Evolutionary conservation across 2,888 invertebrate species (phyloP).

Genomic region (Acutogordius australiensis): DNA sequence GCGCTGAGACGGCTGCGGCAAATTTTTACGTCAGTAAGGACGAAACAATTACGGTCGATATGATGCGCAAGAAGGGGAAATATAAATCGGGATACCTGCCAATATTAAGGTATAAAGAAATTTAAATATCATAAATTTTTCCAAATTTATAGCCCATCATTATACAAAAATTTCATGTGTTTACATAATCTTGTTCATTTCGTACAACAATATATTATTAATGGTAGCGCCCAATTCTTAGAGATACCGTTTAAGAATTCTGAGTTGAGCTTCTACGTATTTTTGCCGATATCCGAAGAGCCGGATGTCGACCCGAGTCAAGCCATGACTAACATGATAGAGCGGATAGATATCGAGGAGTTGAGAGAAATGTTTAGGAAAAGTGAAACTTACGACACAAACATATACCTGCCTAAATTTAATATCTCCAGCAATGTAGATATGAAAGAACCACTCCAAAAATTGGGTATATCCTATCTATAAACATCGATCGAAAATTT

Average conservation of each 20-base stretch:
- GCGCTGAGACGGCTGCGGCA: neutral
- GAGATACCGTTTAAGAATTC: neutral
- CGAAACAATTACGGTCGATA: neutral
- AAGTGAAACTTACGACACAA: neutral
- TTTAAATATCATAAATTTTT: too few relatives aligned
- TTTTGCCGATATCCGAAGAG: too few relatives aligned
- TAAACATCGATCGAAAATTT: too few relatives aligned
- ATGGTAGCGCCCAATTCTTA: neutral
- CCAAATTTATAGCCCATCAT: too few relatives aligned
- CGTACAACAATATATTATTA: too few relatives aligned
- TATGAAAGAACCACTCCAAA: neutral
- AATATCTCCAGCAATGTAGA: neutral
- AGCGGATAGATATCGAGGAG: neutral
- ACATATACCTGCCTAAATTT: neutral
- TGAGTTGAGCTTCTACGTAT: neutral
- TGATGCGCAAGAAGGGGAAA: neutral
- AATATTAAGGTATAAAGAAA: neutral
- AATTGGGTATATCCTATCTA: neutral
- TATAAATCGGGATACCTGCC: neutral
- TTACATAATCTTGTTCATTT: too few relatives aligned
- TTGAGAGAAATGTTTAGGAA: neutral
- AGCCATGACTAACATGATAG: neutral
- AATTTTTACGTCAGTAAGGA: neutral
- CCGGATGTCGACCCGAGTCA: neutral
- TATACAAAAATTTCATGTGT: too few relatives aligned